Base-by-base conservation (phyloP, 2,888 invertebrate species). In the Pterostichus niger region DNA sequence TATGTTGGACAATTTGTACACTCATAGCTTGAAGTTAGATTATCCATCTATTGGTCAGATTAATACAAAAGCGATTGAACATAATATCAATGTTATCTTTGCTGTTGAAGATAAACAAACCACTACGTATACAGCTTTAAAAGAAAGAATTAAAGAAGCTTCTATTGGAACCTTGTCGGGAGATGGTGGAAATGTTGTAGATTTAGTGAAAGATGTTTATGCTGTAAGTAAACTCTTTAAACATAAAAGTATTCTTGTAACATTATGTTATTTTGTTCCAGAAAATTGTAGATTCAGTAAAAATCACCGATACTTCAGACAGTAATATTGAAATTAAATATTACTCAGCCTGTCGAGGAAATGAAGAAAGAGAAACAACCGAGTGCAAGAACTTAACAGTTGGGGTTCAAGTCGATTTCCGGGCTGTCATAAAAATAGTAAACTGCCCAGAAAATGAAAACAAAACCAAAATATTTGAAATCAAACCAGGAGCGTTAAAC, bases 41-140 rank as follows among this genome's bases (percentile, higher is more conserved):
- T 97, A 97, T 88, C 97, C 97, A 0, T 96, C 96, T 0, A 92
- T 96, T 56, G 93, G 94, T 44, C 92, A 93, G 86, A 92, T 95
- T 40, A 93, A 93, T 85, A 91, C 91, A 86, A 89, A 92, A 46
- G 94, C 95, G 0, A 92, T 90, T 46, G 92, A 95, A 85, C 92
- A 94, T 82, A 94, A 94, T 85, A 93, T 96, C 54, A 95, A 94
- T 88, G 91, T 97, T 52, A 95, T 97, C 86, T 96, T 96, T 89
- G 95, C 95, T 0, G 94, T 94, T 10, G 92, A 93, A 1, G 85
- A 89, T 15, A 87, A 64, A 84, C 90, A 89, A 6, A 84, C 86
- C 17, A 11, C 78, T 0, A 88, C 88, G 6, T 95, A 95, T 86
- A 87, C 89, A 84, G 88, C 89, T 71, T 89, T 96, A 77, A 91